Conservation (phyloP, 2,888 invertebrate species). For the Dione juno region DNA sequence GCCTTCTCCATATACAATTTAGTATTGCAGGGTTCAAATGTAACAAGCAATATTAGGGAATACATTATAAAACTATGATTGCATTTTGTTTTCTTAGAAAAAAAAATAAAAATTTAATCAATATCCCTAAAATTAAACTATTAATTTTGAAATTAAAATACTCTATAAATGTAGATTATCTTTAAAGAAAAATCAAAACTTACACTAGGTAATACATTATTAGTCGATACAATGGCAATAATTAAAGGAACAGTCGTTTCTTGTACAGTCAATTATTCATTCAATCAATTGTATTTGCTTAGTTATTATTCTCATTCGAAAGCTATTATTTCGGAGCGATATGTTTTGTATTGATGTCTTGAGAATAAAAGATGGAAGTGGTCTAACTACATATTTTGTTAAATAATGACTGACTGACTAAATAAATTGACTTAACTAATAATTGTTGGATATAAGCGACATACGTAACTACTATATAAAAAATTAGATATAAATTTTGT, state of each 20-base stretch:
- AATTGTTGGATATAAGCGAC: too few species aligned
- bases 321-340: not conserved
- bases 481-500: not conserved
- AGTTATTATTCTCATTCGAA: conserved; percentile 12
- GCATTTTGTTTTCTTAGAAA: not conserved
- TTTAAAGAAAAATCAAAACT: not conserved
- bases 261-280: conserved; percentile 58
- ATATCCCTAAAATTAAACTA: conserved; percentile 3
- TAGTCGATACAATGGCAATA: conserved; percentile 52
- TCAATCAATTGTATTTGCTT: conserved; percentile 38
- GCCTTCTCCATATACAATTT: not conserved
- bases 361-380: not conserved
- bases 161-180: conserved; percentile 9
- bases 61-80: not conserved
- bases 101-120: not conserved
- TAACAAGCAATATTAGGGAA: not conserved
- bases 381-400: conserved; percentile 6
- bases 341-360: not conserved
- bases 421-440: not conserved
- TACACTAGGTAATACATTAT: conserved; percentile 21
- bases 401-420: not conserved
- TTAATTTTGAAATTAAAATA: not conserved
- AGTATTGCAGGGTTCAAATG: not conserved
- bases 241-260: conserved; percentile 52
- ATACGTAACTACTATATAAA: too few species aligned